Evolutionary conservation across 2,888 invertebrate species (phyloP), one percentile per base, ranked within the genome.

Genomic region (Tholera decimalis): DNA sequence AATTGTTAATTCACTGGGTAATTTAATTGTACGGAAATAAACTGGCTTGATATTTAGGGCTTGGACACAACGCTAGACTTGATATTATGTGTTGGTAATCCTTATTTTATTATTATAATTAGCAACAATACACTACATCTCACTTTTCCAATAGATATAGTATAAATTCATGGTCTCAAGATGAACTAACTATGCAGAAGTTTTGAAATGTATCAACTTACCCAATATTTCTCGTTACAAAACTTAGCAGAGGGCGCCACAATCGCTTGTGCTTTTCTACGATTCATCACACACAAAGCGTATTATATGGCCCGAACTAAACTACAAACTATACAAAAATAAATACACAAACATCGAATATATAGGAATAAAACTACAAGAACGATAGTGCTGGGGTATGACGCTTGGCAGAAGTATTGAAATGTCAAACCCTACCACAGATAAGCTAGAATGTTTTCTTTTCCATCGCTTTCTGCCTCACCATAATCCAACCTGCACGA

Each of bases 241-340:
- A 77, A 64, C 39, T 41, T 47, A 53, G 44, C 49, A 65, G 50
- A 58, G 46, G 78, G 69, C 59, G 69, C 74, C 64, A 78, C 49
- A 44, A 43, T 64, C 49, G 78, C 54, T 60, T 59, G 63, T 72
- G 77, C 35, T 53, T 44, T 46, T 57, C 58, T 77, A 55, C 61
- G 66, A 72, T 65, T 76, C 13, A 66, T 65, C 57, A 30, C 66
- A 60, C 66, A 55, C 57, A 61, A 76, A 53, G 77, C 73, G 53
- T 35, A 69, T 47, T 74, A 47, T 33, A 70, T 65, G 65, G 47
- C 65, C 59, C 55, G 13, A 76, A 41, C 72, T 53, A 60, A 53
- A 64, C 57, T 70, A 69, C 22, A 50, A 64, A 20, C 24, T 74
- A 66, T 72, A 71, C 56, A 62, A 72, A 50, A 53, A 67, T 69